Evolutionary conservation across 37 sponge, comb jelly and placozoan species (phyloP).

Genomic region (Cliona cf. orientalis): DNA sequence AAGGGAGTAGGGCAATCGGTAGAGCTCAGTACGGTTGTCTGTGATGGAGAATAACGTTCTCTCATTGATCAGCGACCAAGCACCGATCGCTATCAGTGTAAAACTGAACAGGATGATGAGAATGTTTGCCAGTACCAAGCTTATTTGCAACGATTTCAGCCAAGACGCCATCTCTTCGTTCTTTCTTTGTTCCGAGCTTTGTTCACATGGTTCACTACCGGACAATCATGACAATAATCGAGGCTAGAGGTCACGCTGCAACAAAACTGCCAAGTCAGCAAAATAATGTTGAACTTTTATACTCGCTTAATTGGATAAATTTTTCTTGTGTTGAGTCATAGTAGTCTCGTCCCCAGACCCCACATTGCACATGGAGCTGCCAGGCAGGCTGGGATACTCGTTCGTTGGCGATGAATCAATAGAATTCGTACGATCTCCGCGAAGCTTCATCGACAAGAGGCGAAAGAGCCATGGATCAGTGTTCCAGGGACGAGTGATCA

Average conservation of each 20-base stretch:
- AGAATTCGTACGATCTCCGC: constrained; percentile 69
- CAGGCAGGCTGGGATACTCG: constrained; percentile 62
- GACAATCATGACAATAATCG: too few species aligned
- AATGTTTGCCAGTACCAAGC: neutral
- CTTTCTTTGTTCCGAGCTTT: neutral
- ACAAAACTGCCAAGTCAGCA: neutral
- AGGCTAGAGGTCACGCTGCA: neutral
- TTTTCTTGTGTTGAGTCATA: too few species aligned
- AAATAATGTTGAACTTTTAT: neutral
- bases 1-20: constrained; percentile 10
- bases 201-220: too few species aligned
- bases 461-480: constrained; percentile 58
- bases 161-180: neutral
- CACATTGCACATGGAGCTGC: constrained; percentile 71
- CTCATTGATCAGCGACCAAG: constrained; percentile 11
- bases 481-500: constrained; percentile 71
- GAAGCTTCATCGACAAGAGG: constrained; percentile 49
- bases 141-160: constrained; percentile 13
- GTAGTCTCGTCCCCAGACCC: too few species aligned
- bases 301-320: too few species aligned
- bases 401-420: constrained; percentile 83
- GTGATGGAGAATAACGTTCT: constrained; percentile 12
- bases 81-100: neutral
- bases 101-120: constrained; percentile 23
- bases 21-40: constrained; percentile 6